Conservation (phyloP, 2,888 invertebrate species). For the Clusia tigrina region DNA sequence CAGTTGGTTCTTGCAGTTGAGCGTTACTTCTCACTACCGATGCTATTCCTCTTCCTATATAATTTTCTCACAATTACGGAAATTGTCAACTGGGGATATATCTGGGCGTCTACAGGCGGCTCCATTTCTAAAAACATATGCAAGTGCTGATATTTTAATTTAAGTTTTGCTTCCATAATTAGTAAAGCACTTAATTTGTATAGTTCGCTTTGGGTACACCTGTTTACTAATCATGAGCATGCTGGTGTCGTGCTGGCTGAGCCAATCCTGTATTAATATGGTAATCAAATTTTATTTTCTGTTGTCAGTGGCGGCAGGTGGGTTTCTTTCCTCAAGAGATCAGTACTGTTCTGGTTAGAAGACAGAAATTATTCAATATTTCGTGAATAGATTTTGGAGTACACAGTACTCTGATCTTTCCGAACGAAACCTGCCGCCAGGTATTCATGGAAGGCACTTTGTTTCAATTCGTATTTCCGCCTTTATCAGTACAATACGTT, state of each 20-base stretch:
- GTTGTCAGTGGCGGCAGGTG: too few relatives aligned
- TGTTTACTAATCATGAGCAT: slow-evolving; percentile 36
- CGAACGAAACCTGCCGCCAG: too few relatives aligned
- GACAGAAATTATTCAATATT: too few relatives aligned
- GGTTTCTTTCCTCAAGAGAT: too few relatives aligned
- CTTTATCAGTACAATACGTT: slow-evolving; percentile 48
- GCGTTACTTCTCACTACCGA: slow-evolving; percentile 43
- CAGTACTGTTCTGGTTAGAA: too few relatives aligned
- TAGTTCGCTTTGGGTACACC: slow-evolving; percentile 42
- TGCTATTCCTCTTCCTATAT: slow-evolving; percentile 44
- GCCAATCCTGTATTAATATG: slow-evolving; percentile 47
- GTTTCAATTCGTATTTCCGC: not conserved
- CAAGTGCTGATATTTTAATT: not conserved
- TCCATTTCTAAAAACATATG: too few relatives aligned
- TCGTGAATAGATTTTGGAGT: too few relatives aligned
- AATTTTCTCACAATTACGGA: slow-evolving; percentile 45
- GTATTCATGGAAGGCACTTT: too few relatives aligned
- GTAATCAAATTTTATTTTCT: too few relatives aligned
- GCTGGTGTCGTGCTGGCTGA: slow-evolving; percentile 46
- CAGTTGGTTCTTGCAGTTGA: slow-evolving; percentile 44
- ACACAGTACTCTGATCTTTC: not conserved
- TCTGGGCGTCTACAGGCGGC: too few relatives aligned
- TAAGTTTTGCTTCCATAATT: not conserved
- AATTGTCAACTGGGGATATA: slow-evolving; percentile 51
- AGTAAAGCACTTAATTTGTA: too few relatives aligned